Base-by-base conservation (phyloP, 2,888 invertebrate genomes). In the Leucophenga maculata region DNA sequence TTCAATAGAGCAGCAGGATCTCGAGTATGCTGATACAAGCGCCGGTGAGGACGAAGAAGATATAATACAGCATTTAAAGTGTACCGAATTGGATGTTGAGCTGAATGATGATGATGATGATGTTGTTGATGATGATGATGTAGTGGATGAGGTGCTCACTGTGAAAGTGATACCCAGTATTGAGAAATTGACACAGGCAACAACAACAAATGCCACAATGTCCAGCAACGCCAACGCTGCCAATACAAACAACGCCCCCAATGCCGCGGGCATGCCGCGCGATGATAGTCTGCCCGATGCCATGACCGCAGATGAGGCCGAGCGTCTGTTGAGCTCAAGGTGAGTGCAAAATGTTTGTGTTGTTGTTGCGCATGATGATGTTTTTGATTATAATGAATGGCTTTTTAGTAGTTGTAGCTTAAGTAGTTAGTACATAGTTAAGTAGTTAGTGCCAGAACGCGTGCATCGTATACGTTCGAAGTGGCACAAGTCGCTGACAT, bases 301-400 rank as follows among this genome's bases (percentile, higher is more conserved):
- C 50, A 94, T 94, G 95, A 96, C 96, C 76, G 93, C 95, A 67
- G 95, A 95, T 84, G 96, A 96, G 89, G 96, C 95, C 14, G 95
- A 96, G 88, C 93, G 94, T 89, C 90, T 96, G 85, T 91, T 96
- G 83, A 96, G 95, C 89, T 93, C 94, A 83, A 94, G 94, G 95
- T 95, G 88, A 90, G 90, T 88, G 26, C 4, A 26, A 3, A 26
- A 26, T 26, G 26, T 26, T 26, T 26, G 2, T 26, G 26, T 26
- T 26, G 26, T 26, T 26, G 26, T n/a, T n/a, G n/a, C n/a, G n/a
- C n/a, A 26, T 26, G 26, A 26, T 39, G 39, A 39, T 39, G 39
- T 39, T 39, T 8, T 39, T 39, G 39, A 39, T 11, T 39, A 39
- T 39, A 39, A 39, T 39, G 39, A 39, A 39, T 39, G 11, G 39